Base-by-base conservation (phyloP, 1,140 invertebrate species). In the Drosophila triauraria region DNA sequence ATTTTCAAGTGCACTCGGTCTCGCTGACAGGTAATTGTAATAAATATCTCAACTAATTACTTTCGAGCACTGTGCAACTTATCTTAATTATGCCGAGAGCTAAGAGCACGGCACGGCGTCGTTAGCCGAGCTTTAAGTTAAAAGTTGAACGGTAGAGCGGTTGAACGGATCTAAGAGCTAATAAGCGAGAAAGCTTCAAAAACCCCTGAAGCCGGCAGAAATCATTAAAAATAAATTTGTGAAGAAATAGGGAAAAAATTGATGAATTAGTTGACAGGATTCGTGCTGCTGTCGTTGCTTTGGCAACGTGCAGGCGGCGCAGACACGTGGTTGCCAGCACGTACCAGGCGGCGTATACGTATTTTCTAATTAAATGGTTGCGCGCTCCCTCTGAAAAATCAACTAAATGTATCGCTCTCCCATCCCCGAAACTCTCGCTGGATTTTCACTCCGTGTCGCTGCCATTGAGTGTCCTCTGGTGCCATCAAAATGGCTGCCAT, bases 301-400 rank as follows among this genome's bases (percentile, higher is more conserved):
- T 44, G 76, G 65, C 61, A 70, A 83, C 57, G 23, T 64, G 51
- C 27, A 48, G 44, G 40, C 17, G 43, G 9, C 35, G 38, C 61
- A 15, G 27, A 44, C 50, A 50, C 51, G 43, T 50, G 42, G 60
- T 44, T n/a, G 48, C 32, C 6, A 38, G 74, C 84, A 88, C 85
- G 81, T 90, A 85, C 51, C 63, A 72, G 8, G 63, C 74, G 68
- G 63, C 78, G 80, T 84, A 90, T 85, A 85, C 81, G 85, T 90
- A 90, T 88, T 85, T 87, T 88, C 85, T 88, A 88, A 88, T 88
- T 88, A 88, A 90, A 90, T 68, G 85, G 65, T 69, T 62, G 53
- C 38, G 53, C 38, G 54, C 47, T 44, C 32, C 61, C 51, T n/a
- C 48, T 77, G 56, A 56, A 70, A 68, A 70, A 70, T 70, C 67